Evolutionary conservation across 37 sponge, comb jelly and placozoan species (phyloP), one percentile per base, ranked within the genome.

Genomic region (Beroe ovata): DNA sequence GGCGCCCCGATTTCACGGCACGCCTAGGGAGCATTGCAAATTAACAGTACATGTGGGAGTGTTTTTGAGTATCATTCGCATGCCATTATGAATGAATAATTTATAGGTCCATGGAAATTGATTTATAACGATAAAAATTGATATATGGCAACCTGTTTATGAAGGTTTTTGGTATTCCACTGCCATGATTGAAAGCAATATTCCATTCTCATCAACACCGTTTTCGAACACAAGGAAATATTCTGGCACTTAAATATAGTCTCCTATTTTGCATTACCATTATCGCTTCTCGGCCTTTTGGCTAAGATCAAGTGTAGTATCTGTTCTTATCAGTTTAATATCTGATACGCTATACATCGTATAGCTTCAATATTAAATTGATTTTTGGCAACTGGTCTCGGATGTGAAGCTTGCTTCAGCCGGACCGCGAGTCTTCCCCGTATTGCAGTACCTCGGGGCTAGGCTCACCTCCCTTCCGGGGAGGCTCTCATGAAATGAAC

Each of bases 361-460:
- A 29, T 42, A 47, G 84, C 54, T 77, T 77, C 84, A 77, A 77
- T 77, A 77, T 77, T 77, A 77, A 77, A 77, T 77, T 77, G 84
- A 77, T 77, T 77, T 77, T 77, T 77, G 84, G 84, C 21, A 77
- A 26, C 38, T 35, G 84, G 84, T 77, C 84, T 77, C 54, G 84
- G 84, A 77, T 77, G 84, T 77, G 84, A 40, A 77, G 84, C 84
- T 77, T 77, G 84, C 84, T 77, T 77, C 84, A 77, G 84, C 84
- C 84, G 33, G 84, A 77, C 84, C 84, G 41, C 84, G 84, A 77
- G 84, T 77, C 84, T 42, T 77, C 84, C 84, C 84, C 84, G 84
- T 77, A 77, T 77, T 77, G 84, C 84, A 77, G 84, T 77, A 77
- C 84, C 84, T 77, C 84, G 84, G 84, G 84, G 84, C 84, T 77